Base-by-base conservation (phyloP, 2,113 vertebrate genomes). In the Tylochromis polylepis region DNA sequence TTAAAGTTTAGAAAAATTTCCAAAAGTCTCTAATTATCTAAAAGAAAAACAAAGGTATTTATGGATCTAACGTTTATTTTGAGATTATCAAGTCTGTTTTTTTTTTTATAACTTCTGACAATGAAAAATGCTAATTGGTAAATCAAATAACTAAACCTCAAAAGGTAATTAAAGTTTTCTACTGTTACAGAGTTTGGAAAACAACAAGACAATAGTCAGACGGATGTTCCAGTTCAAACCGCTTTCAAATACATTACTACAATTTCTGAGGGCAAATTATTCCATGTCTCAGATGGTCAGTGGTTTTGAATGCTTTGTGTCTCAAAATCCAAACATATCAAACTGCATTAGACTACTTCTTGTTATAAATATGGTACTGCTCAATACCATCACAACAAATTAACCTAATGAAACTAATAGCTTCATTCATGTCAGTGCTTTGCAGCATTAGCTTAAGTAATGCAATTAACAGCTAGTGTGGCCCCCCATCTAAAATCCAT, bases 381-480 rank as follows among this genome's bases (percentile, higher is more conserved):
- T 83, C 24, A 75, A 49, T 22, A 65, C 16, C 43, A 80, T 88
- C 72, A 75, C 55, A 59, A 83, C 65, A 87, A 89, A 89, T 78
- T 29, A 70, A 70, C 79, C 43, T 87, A 83, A 82, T 89, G 57
- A 83, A 89, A 81, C 80, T 81, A 83, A 85, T 84, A 70, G 77
- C 83, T 72, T 84, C 43, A 85, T 87, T 90, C 83, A 87, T 90
- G 82, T 88, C 86, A 88, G 8, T 79, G 84, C 67, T 86, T 86
- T 90, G 83, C 55, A 77, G 75, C 81, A 92, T 87, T 87, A 86
- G 55, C 83, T 57, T 82, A 87, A 88, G 55, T 86, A 85, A 92
- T 91, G 85, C 43, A 85, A 88, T 85, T 88, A 91, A 85, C 82
- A 86, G 81, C 38, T 58, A 60, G 70, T 80, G 70, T 82, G 81